Percentiles rank a stretch among this genome's conserved stretches.
Conservation (phyloP, 1,140 invertebrate species). For the Drosophila insularis region DNA sequence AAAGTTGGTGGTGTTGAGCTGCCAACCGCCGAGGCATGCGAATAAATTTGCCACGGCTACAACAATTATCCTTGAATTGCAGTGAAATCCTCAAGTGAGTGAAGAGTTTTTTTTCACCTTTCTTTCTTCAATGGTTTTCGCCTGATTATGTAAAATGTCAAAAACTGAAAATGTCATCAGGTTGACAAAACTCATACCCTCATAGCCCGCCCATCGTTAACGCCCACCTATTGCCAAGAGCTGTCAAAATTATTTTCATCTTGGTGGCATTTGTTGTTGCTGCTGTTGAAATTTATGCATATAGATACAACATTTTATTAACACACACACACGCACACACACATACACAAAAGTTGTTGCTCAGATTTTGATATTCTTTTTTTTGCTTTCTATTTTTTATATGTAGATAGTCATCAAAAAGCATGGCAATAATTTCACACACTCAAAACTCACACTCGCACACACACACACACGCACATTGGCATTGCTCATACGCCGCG, state of each 20-base stretch:
- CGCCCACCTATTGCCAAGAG: constrained; percentile 30
- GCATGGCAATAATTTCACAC: constrained; percentile 56
- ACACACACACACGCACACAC: constrained; percentile 48
- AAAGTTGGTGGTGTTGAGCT: constrained; percentile 20
- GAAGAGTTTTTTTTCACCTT: constrained; percentile 30
- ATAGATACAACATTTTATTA: constrained; percentile 51
- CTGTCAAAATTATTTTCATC: constrained; percentile 72
- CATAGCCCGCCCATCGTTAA: not conserved
- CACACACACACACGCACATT: constrained; percentile 8
- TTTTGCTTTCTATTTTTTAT: constrained; percentile 24
- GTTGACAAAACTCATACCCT: constrained; percentile 25
- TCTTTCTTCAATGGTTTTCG: not conserved
- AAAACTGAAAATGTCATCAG: constrained; percentile 70
- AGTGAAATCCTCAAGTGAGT: constrained; percentile 59
- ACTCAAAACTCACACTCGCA: not conserved
- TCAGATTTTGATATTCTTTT: constrained; percentile 19
- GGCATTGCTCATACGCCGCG: constrained; percentile 69
- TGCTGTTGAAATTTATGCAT: constrained; percentile 52
- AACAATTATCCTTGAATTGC: constrained; percentile 55
- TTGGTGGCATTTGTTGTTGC: constrained; percentile 28
- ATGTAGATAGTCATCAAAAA: constrained; percentile 46
- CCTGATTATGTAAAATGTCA: constrained; percentile 70
- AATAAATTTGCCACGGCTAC: constrained; percentile 63
- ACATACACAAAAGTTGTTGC: constrained; percentile 52
- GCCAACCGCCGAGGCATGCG: constrained; percentile 61